Conservation (phyloP, 2,113 vertebrate genomes). For the Sorex fumeus region DNA sequence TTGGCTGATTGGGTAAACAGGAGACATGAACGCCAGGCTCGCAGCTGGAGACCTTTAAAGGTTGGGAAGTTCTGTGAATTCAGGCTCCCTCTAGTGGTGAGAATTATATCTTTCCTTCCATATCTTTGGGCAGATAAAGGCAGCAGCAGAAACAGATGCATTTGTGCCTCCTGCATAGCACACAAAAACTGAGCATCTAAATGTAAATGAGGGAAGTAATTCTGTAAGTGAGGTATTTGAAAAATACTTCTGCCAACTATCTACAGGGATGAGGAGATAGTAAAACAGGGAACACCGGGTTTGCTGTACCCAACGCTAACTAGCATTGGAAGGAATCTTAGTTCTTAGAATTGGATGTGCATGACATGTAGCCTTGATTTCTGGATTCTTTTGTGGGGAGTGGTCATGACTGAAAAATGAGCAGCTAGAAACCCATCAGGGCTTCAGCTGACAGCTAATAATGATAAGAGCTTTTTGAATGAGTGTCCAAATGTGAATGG, state of each 20-base stretch:
- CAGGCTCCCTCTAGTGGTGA: conserved; percentile 16
- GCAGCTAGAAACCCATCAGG: background rate
- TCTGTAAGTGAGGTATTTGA: background rate
- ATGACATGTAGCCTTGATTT: background rate
- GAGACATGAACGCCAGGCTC: fast-evolving
- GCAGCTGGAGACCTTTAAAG: background rate
- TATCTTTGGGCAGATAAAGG: background rate
- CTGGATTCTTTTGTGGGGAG: background rate
- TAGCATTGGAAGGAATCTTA: too few relatives aligned
- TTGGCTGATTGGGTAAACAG: background rate
- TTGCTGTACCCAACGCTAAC: background rate
- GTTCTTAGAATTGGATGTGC: background rate
- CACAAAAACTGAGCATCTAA: background rate
- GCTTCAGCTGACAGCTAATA: background rate
- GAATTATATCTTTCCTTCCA: background rate
- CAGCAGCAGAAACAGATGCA: background rate
- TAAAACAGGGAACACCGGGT: background rate
- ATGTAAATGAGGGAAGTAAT: background rate
- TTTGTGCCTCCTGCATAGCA: too few relatives aligned
- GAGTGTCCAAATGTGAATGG: background rate
- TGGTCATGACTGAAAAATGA: background rate
- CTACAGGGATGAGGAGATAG: background rate
- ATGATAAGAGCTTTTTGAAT: background rate
- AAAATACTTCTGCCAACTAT: background rate
- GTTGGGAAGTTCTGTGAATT: background rate